Base-by-base conservation (phyloP, 2,888 invertebrate genomes). In the Byasa hedistus region DNA sequence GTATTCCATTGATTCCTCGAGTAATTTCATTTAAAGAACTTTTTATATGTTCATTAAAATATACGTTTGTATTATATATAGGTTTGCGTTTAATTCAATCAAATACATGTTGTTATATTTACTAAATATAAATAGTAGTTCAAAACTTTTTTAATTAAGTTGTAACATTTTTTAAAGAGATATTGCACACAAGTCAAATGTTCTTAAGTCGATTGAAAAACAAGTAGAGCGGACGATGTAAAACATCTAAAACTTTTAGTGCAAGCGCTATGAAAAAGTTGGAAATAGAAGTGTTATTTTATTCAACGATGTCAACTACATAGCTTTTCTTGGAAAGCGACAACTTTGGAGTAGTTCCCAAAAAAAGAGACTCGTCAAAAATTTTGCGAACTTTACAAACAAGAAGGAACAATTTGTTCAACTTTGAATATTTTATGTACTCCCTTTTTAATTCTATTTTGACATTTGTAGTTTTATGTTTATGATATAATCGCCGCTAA, bases 231-330 rank as follows among this genome's bases (percentile, higher is more conserved):
- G 48, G 56, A 44, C 56, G 48, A 17, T 56, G 61, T 55, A 57
- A 63, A 51, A 57, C 64, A 36, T 57, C 15, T 58, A 54, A 64
- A 64, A 58, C 52, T 64, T 64, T 39, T 59, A 54, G 54, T 44
- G 39, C 58, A 58, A 57, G 52, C 22, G 22, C 23, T 52, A 32
- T 22, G 57, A 64, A 64, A 57, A 64, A 64, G 57, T 64, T 57
- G 22, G 51, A 57, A 64, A 64, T 52, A 54, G 44, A 58, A 19
- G n/a, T 64, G 64, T 55, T 64, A 59, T 59, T 64, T 64, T 59
- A 64, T 64, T 64, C 58, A 59, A 27, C 64, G 27, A 36, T 39
- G 58, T 59, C 58, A 64, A 59, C 54, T 59, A 48, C 48, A 48
- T 48, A 52, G 54, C 39, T 57, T 64, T 24, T 59, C 27, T 57